A percentile compares a stretch with the other conserved stretches of the same genome.
phyloP scores from a whole-genome alignment of 2,888 invertebrate genomes.

The Eulithis prunata region DNA sequence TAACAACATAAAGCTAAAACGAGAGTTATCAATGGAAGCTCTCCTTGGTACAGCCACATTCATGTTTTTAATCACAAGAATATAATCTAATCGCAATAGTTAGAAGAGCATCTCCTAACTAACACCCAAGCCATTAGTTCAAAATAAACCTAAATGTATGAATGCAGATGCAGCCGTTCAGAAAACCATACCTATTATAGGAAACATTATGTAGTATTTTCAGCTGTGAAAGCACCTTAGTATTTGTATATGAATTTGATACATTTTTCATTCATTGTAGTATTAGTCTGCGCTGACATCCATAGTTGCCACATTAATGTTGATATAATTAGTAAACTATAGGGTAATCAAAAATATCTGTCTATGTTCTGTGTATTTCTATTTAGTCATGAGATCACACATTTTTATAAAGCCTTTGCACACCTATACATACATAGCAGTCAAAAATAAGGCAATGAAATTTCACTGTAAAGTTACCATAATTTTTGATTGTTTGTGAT shows the following conservation, averaged over 20 bases:
- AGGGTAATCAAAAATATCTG: too few relatives aligned
- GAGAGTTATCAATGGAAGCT: conserved; percentile 13
- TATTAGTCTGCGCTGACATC: too few relatives aligned
- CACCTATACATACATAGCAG: background rate
- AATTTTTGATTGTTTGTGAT: too few relatives aligned
- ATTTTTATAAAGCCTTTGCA: background rate
- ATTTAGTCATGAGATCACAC: conserved; percentile 19
- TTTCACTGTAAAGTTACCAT: too few relatives aligned
- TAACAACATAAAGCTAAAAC: conserved; percentile 1
- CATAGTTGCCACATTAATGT: too few relatives aligned
- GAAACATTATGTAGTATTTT: too few relatives aligned
- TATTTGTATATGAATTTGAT: too few relatives aligned
- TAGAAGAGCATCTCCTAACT: background rate
- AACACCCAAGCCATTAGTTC: background rate
- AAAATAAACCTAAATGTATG: background rate
- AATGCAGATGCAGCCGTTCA: background rate
- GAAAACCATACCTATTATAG: too few relatives aligned
- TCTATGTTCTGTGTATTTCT: background rate
- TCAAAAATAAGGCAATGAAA: background rate
- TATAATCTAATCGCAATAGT: background rate
- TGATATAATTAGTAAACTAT: too few relatives aligned
- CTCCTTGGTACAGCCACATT: background rate
- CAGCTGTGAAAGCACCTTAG: too few relatives aligned
- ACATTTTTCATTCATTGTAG: too few relatives aligned
- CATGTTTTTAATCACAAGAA: background rate